Base-by-base conservation (phyloP, 2,888 invertebrate genomes). In the Philhelius pedissequus region DNA sequence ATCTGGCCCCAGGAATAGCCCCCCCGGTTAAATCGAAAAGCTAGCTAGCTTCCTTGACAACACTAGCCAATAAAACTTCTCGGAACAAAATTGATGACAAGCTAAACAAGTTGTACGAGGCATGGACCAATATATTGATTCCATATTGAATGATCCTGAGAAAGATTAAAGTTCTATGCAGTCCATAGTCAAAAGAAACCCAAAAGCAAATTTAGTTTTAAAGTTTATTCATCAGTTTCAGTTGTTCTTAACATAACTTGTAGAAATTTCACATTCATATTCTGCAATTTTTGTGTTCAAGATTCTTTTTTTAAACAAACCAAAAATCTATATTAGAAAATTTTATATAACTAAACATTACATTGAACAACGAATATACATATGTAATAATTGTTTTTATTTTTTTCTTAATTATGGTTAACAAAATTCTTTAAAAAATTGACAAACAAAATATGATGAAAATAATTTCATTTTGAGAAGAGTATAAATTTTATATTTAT, bases 231-330 rank as follows among this genome's bases (percentile, higher is more conserved):
- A 73, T 54, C 82, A 73, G 73, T 68, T 48, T 71, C 76, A 81
- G 70, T 54, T 50, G 52, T 30, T 70, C 70, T 77, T 60, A 76
- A 68, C 25, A 54, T 69, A 64, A 32, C 40, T 56, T 35, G 13
- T 81, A 58, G 27, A 27, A 56, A 71, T 77, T 77, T 73, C 82
- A 77, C 77, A n/a, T n/a, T n/a, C n/a, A 82, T 82, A 43, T 20
- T 76, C 56, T 58, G 38, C 56, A 35, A 30, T 54, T 54, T 69
- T 32, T 27, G 54, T 43, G 8, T 56, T 56, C 13, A 35, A 30
- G n/a, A 43, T 62, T 48, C 27, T 48, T 32, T 48, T n/a, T 20
- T 22, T 9, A 64, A 48, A 22, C n/a, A 20, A 45, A 32, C 64
- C 20, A 45, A 64, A 32, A 64, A 18, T 18, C 30, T 48, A n/a